Base-by-base conservation (phyloP, 2,113 vertebrate species). In the Kryptolebias marmoratus region DNA sequence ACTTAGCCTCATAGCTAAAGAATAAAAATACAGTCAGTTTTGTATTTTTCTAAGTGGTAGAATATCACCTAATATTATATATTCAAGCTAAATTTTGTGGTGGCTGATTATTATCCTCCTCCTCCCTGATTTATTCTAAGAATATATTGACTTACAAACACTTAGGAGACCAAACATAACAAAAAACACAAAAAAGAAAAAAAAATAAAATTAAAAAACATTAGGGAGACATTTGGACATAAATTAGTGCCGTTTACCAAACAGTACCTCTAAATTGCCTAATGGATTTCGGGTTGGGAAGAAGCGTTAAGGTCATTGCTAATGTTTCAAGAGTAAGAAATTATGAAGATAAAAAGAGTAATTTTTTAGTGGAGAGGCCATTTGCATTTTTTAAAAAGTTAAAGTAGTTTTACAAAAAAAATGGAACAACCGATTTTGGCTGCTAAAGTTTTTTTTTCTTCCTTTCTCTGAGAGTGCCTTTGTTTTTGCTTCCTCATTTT, bases 101-200 rank as follows among this genome's bases (percentile, higher is more conserved):
- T 77, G 77, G 68, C 79, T 89, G 67, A 74, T 89, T 81, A 79
- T 82, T 64, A 72, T 22, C 22, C 22, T 64, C 55, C 32, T 60
- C 59, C 55, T 71, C 55, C 83, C 62, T 82, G 54, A 86, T 87
- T 87, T 77, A 84, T 83, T 86, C 59, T 50, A 66, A 65, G 62
- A 85, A 83, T 85, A 49, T 64, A 85, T 91, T 89, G 91, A 87
- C 88, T 86, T 78, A 83, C 71, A 59, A 82, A 86, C 74, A 82
- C 86, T 86, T 77, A 44, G 69, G 87, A 87, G 65, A 73, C 71
- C 27, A 69, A 87, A 69, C 68, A 82, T 49, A 82, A 81, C 57
- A 74, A 84, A 77, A 74, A 60, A 36, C 3, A 36, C 7, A 7
- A 36, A 36, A 36, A 4, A 36, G 32, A 7, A 22, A 22, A 22